Evolutionary conservation across 1,140 invertebrate genomes (phyloP).

Genomic region (honey bee (Apis mellifera)): Amel_HAv3.1 CM009940.2:3947501-3948000

Average conservation of each 20-base stretch:
- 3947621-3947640: not conserved
- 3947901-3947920: too few relatives aligned
- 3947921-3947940: too few relatives aligned
- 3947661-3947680: not conserved
- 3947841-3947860: not conserved
- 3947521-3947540: too few relatives aligned
- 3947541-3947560: not conserved
- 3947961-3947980: too few relatives aligned
- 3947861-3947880: too few relatives aligned
- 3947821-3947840: not conserved
- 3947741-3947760: not conserved
- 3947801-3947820: not conserved
- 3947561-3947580: not conserved
- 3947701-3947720: slow-evolving; percentile 19
- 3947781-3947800: not conserved
- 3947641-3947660: not conserved
- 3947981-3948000: too few relatives aligned
- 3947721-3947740: not conserved
- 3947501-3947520: too few relatives aligned
- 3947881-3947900: too few relatives aligned
- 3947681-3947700: not conserved
- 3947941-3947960: too few relatives aligned
- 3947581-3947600: not conserved
- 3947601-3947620: not conserved
- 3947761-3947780: not conserved